Evolutionary conservation across 1,140 invertebrate genomes (phyloP).

Genomic region (Caenorhabditis brenneri): DNA sequence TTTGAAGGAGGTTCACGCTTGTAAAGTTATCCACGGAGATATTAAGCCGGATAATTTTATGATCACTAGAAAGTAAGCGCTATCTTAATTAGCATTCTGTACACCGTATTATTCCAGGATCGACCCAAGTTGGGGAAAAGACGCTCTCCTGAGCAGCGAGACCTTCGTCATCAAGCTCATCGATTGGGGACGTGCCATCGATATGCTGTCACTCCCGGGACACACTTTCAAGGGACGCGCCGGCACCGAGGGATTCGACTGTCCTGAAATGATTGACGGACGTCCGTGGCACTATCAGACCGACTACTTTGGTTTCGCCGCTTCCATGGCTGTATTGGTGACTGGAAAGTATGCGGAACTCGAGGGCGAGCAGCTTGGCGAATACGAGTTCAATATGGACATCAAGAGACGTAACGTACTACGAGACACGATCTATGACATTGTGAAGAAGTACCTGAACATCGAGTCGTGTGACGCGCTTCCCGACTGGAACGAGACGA

Average conservation of each 20-base stretch:
- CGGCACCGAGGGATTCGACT: conserved; percentile 53
- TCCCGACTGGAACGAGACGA: conserved; percentile 44
- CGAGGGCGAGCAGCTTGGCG: not conserved
- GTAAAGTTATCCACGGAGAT: conserved; percentile 53
- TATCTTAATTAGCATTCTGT: not conserved
- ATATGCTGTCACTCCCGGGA: conserved; percentile 46
- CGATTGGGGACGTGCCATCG: conserved; percentile 58
- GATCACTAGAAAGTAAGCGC: conserved; percentile 52
- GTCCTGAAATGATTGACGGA: conserved; percentile 54
- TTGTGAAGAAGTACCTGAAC: conserved; percentile 44
- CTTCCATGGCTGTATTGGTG: conserved; percentile 37
- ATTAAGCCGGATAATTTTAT: conserved; percentile 57
- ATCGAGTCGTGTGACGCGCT: conserved; percentile 43
- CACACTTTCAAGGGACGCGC: conserved; percentile 49
- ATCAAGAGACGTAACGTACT: conserved; percentile 49
- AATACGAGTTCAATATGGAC: not conserved
- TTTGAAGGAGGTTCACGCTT: conserved; percentile 41
- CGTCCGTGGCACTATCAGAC: conserved; percentile 55
- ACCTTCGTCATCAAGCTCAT: conserved; percentile 52
- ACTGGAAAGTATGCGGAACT: conserved; percentile 44
- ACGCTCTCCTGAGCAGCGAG: conserved; percentile 30
- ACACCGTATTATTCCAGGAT: conserved; percentile 15
- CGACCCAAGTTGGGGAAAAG: conserved; percentile 1
- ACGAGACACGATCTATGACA: conserved; percentile 11
- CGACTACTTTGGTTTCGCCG: conserved; percentile 54